phyloP scores from a whole-genome alignment of 1,140 invertebrate genomes.

The Pissodes strobi region DNA sequence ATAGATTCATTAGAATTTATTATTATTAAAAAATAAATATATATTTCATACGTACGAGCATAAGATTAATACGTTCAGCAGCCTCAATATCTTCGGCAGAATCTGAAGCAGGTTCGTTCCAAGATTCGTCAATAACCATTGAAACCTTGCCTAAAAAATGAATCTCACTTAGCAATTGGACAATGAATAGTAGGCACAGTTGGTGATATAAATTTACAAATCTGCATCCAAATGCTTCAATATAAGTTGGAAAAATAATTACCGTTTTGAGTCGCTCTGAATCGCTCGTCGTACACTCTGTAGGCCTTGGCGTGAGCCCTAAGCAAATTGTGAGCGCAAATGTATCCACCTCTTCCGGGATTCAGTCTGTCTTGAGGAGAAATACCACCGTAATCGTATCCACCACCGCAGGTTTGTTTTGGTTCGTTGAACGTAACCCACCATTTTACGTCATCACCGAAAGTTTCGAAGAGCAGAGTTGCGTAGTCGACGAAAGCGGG shows the following conservation, averaged over 20 bases:
- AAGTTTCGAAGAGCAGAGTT: conserved; percentile 61
- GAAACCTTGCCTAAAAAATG: conserved; percentile 21
- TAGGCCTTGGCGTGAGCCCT: conserved; percentile 45
- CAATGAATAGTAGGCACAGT: neutral
- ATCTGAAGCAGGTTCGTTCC: conserved; percentile 21
- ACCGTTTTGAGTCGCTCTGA: conserved; percentile 40
- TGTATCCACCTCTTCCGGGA: conserved; percentile 44
- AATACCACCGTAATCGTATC: conserved; percentile 33
- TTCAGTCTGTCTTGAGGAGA: conserved; percentile 41
- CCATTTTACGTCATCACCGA: conserved; percentile 64
- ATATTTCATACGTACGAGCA: conserved; percentile 22
- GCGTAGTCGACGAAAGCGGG: conserved; percentile 67
- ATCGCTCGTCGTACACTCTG: conserved; percentile 46
- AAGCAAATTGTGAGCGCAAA: conserved; percentile 44
- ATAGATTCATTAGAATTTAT: too few species aligned
- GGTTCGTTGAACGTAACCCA: conserved; percentile 80
- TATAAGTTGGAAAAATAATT: too few species aligned
- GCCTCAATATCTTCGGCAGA: conserved; percentile 22
- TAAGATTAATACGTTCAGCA: conserved; percentile 17
- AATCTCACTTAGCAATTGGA: neutral
- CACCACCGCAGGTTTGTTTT: conserved; percentile 61
- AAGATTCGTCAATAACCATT: conserved; percentile 27
- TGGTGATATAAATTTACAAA: neutral
- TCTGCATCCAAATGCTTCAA: too few species aligned
- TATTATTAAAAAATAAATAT: too few species aligned